Conservation (phyloP, 2,888 invertebrate genomes). For the Ochropleura leucogaster region DNA sequence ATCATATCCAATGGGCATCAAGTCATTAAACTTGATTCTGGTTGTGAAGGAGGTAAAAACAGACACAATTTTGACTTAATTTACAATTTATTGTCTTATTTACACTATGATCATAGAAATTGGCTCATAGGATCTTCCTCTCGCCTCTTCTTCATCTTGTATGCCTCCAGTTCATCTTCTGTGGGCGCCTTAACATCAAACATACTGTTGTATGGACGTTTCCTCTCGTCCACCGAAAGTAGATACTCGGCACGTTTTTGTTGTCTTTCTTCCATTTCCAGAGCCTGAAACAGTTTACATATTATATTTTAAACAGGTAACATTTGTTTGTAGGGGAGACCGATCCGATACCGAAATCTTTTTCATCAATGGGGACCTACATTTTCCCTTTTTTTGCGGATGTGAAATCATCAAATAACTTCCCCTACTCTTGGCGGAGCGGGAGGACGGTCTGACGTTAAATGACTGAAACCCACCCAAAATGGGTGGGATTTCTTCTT, state of each 20-base stretch:
- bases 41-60: slow-evolving; percentile 18
- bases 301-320: neutral
- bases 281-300: slow-evolving; percentile 83
- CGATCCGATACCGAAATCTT: too few relatives aligned
- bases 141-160: slow-evolving; percentile 95
- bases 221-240: slow-evolving; percentile 95
- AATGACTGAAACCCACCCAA: too few relatives aligned
- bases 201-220: slow-evolving; percentile 98
- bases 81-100: slow-evolving; percentile 43
- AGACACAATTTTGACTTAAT: slow-evolving; percentile 4
- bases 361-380: too few relatives aligned
- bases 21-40: slow-evolving; percentile 14
- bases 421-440: too few relatives aligned
- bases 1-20: neutral
- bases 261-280: slow-evolving; percentile 92
- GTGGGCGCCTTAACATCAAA: slow-evolving; percentile 95
- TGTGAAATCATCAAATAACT: too few relatives aligned
- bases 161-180: slow-evolving; percentile 98
- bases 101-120: slow-evolving; percentile 85
- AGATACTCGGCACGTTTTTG: slow-evolving; percentile 92
- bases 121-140: slow-evolving; percentile 98
- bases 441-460: too few relatives aligned
- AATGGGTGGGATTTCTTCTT: too few relatives aligned
- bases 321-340: neutral
- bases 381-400: too few relatives aligned